phyloP scores from a whole-genome alignment of 2,113 vertebrate species.

The Forbesichthys papilliferus region DNA sequence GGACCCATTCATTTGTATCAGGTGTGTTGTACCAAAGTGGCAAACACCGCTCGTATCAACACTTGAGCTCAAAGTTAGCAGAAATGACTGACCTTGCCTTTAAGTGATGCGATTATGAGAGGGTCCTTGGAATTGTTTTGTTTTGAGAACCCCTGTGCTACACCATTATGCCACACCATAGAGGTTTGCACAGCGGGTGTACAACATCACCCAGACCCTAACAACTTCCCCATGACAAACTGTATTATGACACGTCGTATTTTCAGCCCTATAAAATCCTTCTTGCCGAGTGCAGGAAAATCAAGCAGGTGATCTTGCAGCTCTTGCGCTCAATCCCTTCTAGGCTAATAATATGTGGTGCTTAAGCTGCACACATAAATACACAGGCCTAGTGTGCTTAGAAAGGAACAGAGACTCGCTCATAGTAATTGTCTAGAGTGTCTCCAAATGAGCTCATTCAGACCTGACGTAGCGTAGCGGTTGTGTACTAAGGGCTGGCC shows the following conservation, averaged over 20 bases:
- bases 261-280: slow-evolving; percentile 41
- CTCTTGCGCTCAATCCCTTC: slow-evolving; percentile 27
- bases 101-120: no score
- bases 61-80: no score
- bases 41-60: no score
- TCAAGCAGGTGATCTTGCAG: slow-evolving; percentile 50
- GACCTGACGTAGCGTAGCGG: slow-evolving; percentile 33
- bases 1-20: no score
- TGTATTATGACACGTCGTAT: slow-evolving; percentile 50
- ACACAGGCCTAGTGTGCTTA: not conserved
- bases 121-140: no score
- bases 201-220: slow-evolving; percentile 38
- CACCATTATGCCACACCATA: slow-evolving; percentile 13
- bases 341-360: slow-evolving; percentile 40
- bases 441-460: slow-evolving; percentile 8
- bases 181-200: slow-evolving; percentile 37
- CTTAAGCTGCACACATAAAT: slow-evolving; percentile 22
- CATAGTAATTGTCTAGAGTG: not conserved
- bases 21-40: no score
- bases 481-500: slow-evolving; percentile 14
- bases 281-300: slow-evolving; percentile 35
- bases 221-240: slow-evolving; percentile 54
- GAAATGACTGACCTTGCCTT: no score
- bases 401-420: not conserved
- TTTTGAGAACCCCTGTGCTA: not conserved